phyloP scores from a whole-genome alignment of 2,888 invertebrate genomes.

The Nineta flava region DNA sequence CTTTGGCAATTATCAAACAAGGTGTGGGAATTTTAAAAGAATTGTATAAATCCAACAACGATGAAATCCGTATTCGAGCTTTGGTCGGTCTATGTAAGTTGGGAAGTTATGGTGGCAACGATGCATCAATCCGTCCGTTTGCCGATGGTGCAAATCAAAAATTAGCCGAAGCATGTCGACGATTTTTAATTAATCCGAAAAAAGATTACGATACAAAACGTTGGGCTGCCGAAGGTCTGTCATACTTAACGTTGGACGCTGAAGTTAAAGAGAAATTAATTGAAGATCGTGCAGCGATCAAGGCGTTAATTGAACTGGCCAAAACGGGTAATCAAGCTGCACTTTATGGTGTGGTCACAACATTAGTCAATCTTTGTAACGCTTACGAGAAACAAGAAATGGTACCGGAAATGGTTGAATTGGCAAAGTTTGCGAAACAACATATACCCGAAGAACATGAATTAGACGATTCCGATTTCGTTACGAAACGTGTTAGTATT shows the following conservation, averaged over 20 bases:
- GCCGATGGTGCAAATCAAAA: constrained; percentile 88
- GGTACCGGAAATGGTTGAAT: constrained; percentile 88
- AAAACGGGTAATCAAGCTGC: constrained; percentile 76
- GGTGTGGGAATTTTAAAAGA: constrained; percentile 89
- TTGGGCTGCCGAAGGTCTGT: constrained; percentile 95
- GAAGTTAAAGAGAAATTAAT: constrained; percentile 96
- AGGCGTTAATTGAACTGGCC: constrained; percentile 77
- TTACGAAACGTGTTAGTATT: constrained; percentile 55
- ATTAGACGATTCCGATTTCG: constrained; percentile 74
- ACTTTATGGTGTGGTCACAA: constrained; percentile 82
- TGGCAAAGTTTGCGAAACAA: constrained; percentile 98
- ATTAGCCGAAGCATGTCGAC: constrained; percentile 84
- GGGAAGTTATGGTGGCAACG: constrained; percentile 87
- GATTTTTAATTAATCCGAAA: constrained; percentile 73
- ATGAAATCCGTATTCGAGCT: constrained; percentile 77
- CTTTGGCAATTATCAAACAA: constrained; percentile 70
- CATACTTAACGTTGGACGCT: constrained; percentile 92
- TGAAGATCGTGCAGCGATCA: constrained; percentile 67
- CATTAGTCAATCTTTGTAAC: constrained; percentile 91
- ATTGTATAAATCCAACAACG: constrained; percentile 71
- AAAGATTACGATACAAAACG: constrained; percentile 80
- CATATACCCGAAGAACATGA: constrained; percentile 97
- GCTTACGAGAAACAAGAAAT: constrained; percentile 95
- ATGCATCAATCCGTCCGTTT: constrained; percentile 87
- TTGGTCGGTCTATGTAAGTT: constrained; percentile 90